Percentiles rank a stretch among this genome's conserved stretches.
These are phyloP conservation scores for Cavia aperea DNA, from an alignment of 2,113 vertebrate genomes.

Conservation along the genomic window DNA sequence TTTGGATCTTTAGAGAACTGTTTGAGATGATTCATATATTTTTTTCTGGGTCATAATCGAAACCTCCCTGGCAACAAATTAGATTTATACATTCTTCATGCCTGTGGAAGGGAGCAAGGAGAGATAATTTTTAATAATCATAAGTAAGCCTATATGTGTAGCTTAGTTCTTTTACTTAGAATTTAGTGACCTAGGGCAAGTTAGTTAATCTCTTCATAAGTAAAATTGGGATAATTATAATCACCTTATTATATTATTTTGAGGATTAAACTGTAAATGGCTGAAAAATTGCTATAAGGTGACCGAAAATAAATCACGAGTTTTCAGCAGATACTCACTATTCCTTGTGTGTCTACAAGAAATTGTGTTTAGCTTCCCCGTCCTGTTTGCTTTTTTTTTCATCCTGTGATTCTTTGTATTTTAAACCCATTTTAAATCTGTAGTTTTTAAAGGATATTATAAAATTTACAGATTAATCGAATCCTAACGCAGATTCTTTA, in stretches of 20 bases:
- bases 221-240: conserved; percentile 27
- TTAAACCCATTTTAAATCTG: background rate
- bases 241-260: background rate
- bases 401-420: background rate
- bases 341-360: background rate
- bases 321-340: background rate
- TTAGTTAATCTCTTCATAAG: conserved; percentile 38
- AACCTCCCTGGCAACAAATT: background rate
- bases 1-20: conserved; percentile 17
- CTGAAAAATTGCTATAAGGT: conserved; percentile 2
- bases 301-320: conserved; percentile 10
- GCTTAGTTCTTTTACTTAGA: background rate
- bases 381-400: background rate
- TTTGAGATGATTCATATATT: background rate
- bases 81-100: background rate
- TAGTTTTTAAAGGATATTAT: background rate
- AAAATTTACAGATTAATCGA: background rate
- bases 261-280: conserved; percentile 26
- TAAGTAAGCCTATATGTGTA: background rate
- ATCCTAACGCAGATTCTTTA: background rate
- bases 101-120: background rate
- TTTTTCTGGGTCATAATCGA: background rate
- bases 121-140: background rate
- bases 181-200: conserved; percentile 23
- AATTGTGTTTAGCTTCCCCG: background rate